Conservation (phyloP, 2,113 vertebrate genomes). For the Larimichthys crocea region DNA sequence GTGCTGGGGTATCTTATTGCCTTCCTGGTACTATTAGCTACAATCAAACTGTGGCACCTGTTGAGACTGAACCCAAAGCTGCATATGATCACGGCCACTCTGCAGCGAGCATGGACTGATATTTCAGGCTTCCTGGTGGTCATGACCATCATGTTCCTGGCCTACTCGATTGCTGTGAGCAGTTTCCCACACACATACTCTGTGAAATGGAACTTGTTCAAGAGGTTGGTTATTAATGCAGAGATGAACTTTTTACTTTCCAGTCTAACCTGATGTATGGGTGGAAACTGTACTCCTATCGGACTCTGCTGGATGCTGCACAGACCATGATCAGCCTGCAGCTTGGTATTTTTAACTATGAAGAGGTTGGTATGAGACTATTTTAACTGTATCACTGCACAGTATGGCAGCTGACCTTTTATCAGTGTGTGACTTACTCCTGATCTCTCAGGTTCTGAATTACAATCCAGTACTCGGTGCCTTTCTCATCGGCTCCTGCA, state of each 20-base stretch:
- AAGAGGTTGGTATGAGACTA: slow-evolving; percentile 86
- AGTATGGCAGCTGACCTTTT: slow-evolving; percentile 14
- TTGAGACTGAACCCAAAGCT: slow-evolving; percentile 95
- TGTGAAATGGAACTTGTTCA: not conserved
- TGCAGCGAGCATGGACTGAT: slow-evolving; percentile 92
- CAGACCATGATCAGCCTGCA: slow-evolving; percentile 95
- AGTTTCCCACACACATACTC: slow-evolving; percentile 60
- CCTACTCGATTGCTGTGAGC: slow-evolving; percentile 93
- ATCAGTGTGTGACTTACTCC: slow-evolving; percentile 17
- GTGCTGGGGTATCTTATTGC: slow-evolving; percentile 94
- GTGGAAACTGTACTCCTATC: slow-evolving; percentile 94
- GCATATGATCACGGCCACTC: slow-evolving; percentile 93
- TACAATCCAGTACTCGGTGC: slow-evolving; percentile 92
- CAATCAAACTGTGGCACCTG: slow-evolving; percentile 95
- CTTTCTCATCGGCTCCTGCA: slow-evolving; percentile 95
- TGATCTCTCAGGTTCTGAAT: slow-evolving; percentile 87
- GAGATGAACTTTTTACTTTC: slow-evolving; percentile 34
- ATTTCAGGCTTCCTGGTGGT: slow-evolving; percentile 93
- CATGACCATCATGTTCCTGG: slow-evolving; percentile 92
- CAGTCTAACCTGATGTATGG: slow-evolving; percentile 95
- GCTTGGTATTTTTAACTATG: slow-evolving; percentile 97
- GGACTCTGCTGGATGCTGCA: slow-evolving; percentile 90
- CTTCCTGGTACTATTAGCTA: slow-evolving; percentile 93
- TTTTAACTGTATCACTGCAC: slow-evolving; percentile 6
- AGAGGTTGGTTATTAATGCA: slow-evolving; percentile 14